Conservation (phyloP, 2,113 vertebrate genomes). For the Spermophilus dauricus region DNA sequence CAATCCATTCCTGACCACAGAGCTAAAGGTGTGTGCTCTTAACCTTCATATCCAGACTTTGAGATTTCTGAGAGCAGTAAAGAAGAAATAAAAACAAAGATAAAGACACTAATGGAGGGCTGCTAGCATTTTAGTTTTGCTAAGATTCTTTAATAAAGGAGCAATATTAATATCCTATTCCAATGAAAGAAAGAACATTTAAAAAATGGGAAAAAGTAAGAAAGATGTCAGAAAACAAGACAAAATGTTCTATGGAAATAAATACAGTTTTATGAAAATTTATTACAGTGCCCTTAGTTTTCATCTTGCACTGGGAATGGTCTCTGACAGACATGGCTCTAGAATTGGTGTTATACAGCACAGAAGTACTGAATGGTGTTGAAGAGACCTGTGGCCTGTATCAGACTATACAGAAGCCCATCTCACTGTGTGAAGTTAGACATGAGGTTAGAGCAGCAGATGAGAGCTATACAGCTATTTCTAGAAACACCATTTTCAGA, state of each 20-base stretch:
- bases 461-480: neutral
- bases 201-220: neutral
- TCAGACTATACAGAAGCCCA: neutral
- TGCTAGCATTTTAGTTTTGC: neutral
- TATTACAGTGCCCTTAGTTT: neutral
- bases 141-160: neutral
- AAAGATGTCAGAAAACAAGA: neutral
- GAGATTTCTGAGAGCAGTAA: neutral
- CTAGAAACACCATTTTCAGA: conserved; percentile 48
- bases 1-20: neutral
- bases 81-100: neutral
- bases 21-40: neutral
- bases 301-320: too few relatives aligned
- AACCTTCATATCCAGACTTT: neutral
- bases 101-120: neutral
- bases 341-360: neutral
- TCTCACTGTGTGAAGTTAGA: neutral
- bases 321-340: neutral
- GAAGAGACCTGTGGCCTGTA: neutral
- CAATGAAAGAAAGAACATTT: conserved; percentile 19
- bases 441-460: neutral
- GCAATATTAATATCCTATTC: neutral
- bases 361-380: neutral
- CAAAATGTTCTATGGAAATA: neutral
- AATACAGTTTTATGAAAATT: neutral